A percentile compares a stretch with the other conserved stretches of the same genome.
Conservation (phyloP, 2,113 vertebrate species). For the Phyllostomus hastatus region DNA sequence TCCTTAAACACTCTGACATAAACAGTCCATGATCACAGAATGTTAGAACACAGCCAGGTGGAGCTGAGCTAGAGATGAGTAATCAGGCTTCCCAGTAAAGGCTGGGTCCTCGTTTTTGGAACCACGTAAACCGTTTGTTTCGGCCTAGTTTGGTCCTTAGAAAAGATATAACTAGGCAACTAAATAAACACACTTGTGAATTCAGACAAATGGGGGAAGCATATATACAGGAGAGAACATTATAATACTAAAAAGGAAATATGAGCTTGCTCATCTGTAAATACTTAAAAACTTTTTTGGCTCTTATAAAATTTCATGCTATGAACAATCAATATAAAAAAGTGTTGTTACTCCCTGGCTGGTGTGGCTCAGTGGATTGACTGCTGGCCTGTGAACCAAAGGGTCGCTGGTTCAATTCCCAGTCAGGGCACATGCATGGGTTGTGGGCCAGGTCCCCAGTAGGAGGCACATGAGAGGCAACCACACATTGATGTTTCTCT, state of each 20-base stretch:
- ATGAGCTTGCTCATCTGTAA: not conserved
- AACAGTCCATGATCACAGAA: not conserved
- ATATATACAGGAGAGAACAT: not conserved
- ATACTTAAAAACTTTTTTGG: not conserved
- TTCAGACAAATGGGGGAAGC: not conserved
- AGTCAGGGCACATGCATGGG: too few relatives aligned
- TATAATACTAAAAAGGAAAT: not conserved
- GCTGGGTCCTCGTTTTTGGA: not conserved
- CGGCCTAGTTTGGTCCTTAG: not conserved
- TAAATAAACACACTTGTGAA: slow-evolving; percentile 11
- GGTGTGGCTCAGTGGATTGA: too few relatives aligned
- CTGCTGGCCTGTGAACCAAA: too few relatives aligned
- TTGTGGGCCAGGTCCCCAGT: too few relatives aligned
- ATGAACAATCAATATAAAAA: slow-evolving; percentile 29
- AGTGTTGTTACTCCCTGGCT: too few relatives aligned
- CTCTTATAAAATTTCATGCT: not conserved
- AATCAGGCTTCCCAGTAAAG: not conserved
- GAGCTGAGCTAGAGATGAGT: not conserved
- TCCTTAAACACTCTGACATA: not conserved
- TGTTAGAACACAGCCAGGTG: not conserved
- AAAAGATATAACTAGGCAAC: slow-evolving; percentile 23
- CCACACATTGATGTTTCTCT: too few relatives aligned
- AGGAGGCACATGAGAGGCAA: too few relatives aligned
- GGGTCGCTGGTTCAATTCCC: too few relatives aligned
- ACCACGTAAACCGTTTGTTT: not conserved